phyloP scores from a whole-genome alignment of 2,888 invertebrate genomes.

The Drosophila nr. medialis region DNA sequence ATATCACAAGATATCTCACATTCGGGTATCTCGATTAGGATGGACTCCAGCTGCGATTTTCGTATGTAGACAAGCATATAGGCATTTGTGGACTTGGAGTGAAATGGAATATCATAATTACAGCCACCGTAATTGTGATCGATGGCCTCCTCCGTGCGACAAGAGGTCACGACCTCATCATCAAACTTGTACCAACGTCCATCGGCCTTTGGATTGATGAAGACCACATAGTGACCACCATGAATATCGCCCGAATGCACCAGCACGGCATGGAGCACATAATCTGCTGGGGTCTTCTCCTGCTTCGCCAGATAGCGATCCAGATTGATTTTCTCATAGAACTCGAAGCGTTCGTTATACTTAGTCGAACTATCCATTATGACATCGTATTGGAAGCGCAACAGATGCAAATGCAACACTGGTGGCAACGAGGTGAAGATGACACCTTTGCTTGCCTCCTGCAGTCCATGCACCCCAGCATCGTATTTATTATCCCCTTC shows the following conservation, averaged over 20 bases:
- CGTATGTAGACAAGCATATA: constrained; percentile 99
- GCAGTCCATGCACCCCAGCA: constrained; percentile 96
- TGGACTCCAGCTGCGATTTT: constrained; percentile 93
- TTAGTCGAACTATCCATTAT: constrained; percentile 98
- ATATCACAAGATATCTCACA: constrained; percentile 96
- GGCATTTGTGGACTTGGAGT: constrained; percentile 98
- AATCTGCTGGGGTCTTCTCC: constrained; percentile 89
- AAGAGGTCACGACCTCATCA: constrained; percentile 99
- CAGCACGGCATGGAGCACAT: constrained; percentile 97
- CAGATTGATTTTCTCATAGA: constrained; percentile 96
- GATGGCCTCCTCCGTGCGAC: constrained; percentile 97
- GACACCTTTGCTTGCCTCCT: constrained; percentile 99
- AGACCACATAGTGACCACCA: constrained; percentile 99
- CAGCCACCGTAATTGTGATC: constrained; percentile 99
- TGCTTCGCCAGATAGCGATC: constrained; percentile 90
- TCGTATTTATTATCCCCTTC: constrained; percentile 99
- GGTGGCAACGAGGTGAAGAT: constrained; percentile 98
- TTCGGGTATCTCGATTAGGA: constrained; percentile 95
- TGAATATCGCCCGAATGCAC: constrained; percentile 99
- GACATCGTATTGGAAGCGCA: constrained; percentile 99
- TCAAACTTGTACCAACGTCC: constrained; percentile 97
- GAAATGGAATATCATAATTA: constrained; percentile 94
- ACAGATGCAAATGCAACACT: constrained; percentile 97
- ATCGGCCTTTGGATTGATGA: constrained; percentile 98
- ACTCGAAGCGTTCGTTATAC: constrained; percentile 97